Evolutionary conservation across 2,797 vertebrate genomes (phyloP), one percentile per base, ranked within the genome.

Genomic region (Mormyrus hasselquistii): DNA sequence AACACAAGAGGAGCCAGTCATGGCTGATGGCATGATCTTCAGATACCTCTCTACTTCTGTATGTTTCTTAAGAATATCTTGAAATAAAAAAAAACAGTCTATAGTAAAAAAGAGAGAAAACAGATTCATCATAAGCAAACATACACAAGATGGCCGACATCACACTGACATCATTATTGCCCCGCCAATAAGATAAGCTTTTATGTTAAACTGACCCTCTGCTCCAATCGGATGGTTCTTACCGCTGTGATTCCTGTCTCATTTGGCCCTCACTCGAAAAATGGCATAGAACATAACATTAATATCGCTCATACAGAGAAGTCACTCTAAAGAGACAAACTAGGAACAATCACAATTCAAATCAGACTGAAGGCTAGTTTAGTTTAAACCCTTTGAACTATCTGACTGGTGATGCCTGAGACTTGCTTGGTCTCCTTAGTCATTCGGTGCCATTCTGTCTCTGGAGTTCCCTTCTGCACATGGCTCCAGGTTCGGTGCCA

Each of bases 271-370:
- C 22, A 10, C 49, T 34, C 22, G 53, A 85, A 50, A 85, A 14
- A 53, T 86, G 83, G 49, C 22, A 49, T 29, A 55, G 41, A 85
- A 85, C 83, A 50, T 25, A 85, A 86, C 49, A 86, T 86, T 52
- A 53, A 86, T 86, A 86, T 53, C 25, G 12, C 25, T 86, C n/a
- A 16, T 53, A 86, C 47, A 52, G 83, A 86, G 44, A 86, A 52
- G 22, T 52, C 50, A 86, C 49, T 16, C 25, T 29, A 29, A 86
- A 85, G 50, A 86, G 29, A 47, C 44, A 53, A 12, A 86, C 19
- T 34, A 34, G 25, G 19, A 47, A 79, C 73, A 86, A 53, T 53
- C 83, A 86, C 47, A 86, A 34, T 53, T 55, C 50, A 86, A 86
- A 86, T 52, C 47, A 86, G 50, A 52, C 47, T 3, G 49, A 86